Base-by-base conservation (phyloP, 2,113 vertebrate genomes). In the Circaetus gallicus region DNA sequence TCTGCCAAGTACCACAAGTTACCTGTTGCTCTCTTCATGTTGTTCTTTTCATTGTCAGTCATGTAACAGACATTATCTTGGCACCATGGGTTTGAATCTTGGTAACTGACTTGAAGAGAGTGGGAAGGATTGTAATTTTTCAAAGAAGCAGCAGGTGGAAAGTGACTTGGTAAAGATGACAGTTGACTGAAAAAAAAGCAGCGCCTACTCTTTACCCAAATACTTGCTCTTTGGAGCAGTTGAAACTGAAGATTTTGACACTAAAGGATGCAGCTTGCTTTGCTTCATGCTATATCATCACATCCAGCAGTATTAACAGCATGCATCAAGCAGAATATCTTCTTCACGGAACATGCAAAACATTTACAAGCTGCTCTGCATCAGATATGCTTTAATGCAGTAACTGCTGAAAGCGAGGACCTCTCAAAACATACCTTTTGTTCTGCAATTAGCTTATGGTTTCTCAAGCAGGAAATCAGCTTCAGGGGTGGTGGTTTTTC, bases 391-490 rank as follows among this genome's bases (percentile, higher is more conserved):
- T 71, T 40, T 9, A 66, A 47, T 3, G 1, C 66, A 69, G 63
- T 59, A 52, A 62, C 91, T 95, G 95, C 91, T 91, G 53, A 82
- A 96, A 83, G 85, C 58, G 8, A 95, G 80, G 93, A 97, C 85
- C 95, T 97, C 79, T 78, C 73, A 58, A 94, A 97, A 94, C 1
- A 4, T 90, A 84, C 65, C 91, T 94, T 96, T 97, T 95, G 94
- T 82, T 97, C 82, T 94, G 89, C 93, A 96, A 94, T 90, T 82
- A 95, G 89, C 62, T 91, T 67, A 82, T 80, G 93, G 96, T 96
- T 98, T 98, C 95, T 97, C 90, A 97, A 96, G 97, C 98, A 98
- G 98, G 98, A 98, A 98, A 97, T 97, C 87, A 93, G 96, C 93
- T 86, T 96, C 84, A 89, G 90, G 93, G 86, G 83, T 95, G 88